These are phyloP conservation scores for Xylocopa sonorina DNA, from an alignment of 1,140 invertebrate genomes.

Conservation along the genomic window DNA sequence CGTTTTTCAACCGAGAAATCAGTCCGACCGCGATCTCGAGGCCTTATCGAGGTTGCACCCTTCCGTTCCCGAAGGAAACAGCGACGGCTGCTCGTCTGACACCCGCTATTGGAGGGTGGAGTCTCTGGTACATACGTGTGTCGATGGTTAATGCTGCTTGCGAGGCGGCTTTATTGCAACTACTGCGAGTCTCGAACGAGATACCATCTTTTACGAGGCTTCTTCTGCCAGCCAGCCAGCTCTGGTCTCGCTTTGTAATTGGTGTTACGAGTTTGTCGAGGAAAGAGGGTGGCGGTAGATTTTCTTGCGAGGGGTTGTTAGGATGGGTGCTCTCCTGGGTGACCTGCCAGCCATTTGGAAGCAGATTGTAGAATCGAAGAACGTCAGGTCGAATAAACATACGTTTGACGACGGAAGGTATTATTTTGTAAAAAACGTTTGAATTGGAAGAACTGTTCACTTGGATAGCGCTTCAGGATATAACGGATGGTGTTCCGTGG, in stretches of 20 bases:
- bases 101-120: not conserved
- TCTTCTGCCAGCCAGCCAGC: not conserved
- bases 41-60: constrained; percentile 32
- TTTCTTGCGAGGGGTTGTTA: not conserved
- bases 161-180: constrained; percentile 35
- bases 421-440: no score
- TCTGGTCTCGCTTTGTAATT: not conserved
- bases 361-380: no score
- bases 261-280: not conserved
- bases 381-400: no score
- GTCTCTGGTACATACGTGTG: not conserved
- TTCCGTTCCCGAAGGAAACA: not conserved
- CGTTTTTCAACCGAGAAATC: constrained; percentile 57
- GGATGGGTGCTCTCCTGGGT: not conserved
- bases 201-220: constrained; percentile 38
- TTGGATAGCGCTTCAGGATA: no score
- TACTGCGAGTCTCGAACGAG: constrained; percentile 45
- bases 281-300: not conserved
- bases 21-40: constrained; percentile 35
- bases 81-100: not conserved
- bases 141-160: not conserved
- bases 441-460: no score
- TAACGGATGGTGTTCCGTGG: no score
- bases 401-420: no score
- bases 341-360: no score